Conservation (phyloP, 2,888 invertebrate species). For the Zelleria hepariella region DNA sequence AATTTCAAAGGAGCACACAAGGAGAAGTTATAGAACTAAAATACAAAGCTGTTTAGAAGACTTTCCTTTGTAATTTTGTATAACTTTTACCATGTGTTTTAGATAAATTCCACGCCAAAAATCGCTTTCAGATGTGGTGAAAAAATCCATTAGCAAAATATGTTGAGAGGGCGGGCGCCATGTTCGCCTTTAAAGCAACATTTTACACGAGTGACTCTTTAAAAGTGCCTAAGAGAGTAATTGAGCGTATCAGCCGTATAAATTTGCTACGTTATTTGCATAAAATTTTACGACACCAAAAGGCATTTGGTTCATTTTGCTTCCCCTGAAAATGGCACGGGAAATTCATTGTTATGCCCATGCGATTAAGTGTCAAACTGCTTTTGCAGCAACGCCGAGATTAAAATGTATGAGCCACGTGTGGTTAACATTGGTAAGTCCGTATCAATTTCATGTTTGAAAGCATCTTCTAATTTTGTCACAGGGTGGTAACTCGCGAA, state of each 20-base stretch:
- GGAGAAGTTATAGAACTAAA: too few species aligned
- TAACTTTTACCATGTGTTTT: too few species aligned
- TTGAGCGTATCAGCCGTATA: slow-evolving; percentile 38
- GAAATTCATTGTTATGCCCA: slow-evolving; percentile 5
- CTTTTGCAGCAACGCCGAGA: slow-evolving; percentile 8
- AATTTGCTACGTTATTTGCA: slow-evolving; percentile 36
- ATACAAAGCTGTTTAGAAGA: too few species aligned
- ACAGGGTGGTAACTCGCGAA: not conserved
- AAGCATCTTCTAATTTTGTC: slow-evolving; percentile 1
- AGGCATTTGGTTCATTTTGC: slow-evolving; percentile 12
- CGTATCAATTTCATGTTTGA: slow-evolving; percentile 22
- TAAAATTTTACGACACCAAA: slow-evolving; percentile 36
- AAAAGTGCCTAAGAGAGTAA: slow-evolving; percentile 35
- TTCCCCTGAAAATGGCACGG: not conserved
- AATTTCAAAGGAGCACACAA: too few species aligned
- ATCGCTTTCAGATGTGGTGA: not conserved
- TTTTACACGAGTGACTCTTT: slow-evolving; percentile 24
- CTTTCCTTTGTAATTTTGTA: too few species aligned
- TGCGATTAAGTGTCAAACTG: not conserved
- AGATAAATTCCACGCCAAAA: not conserved
- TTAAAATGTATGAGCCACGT: slow-evolving; percentile 26
- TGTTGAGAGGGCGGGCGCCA: slow-evolving; percentile 20
- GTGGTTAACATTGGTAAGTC: slow-evolving; percentile 16
- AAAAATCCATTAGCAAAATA: slow-evolving; percentile 6
- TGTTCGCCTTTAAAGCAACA: slow-evolving; percentile 26